phyloP scores from a whole-genome alignment of 2,113 vertebrate species.

The Donacobius atricapilla region DNA sequence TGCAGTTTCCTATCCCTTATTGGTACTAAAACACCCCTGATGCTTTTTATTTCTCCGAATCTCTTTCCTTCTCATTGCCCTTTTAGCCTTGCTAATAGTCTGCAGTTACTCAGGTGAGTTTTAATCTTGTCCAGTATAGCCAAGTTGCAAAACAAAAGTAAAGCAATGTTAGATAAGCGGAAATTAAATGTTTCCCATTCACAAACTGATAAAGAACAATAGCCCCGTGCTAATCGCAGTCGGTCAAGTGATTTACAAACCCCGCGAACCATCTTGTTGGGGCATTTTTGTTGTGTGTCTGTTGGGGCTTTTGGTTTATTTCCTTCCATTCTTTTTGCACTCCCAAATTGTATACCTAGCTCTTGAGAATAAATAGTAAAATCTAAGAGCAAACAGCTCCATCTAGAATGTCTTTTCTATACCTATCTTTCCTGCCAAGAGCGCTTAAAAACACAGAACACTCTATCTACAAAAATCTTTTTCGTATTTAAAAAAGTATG shows the following conservation, averaged over 20 bases:
- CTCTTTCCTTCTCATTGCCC: neutral
- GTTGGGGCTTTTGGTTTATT: neutral
- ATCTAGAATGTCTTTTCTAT: neutral
- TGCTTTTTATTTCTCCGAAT: neutral
- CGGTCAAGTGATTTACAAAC: neutral
- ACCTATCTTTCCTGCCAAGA: neutral
- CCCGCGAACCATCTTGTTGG: neutral
- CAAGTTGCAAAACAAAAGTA: neutral
- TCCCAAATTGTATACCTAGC: neutral
- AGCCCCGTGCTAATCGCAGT: neutral
- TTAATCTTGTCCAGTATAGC: neutral
- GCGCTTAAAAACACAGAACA: neutral
- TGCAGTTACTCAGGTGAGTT: neutral
- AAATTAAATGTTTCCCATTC: neutral
- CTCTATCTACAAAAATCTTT: neutral
- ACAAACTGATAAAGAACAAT: neutral
- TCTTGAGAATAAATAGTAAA: neutral
- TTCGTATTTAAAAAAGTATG: neutral
- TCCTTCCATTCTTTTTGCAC: neutral
- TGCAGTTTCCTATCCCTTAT: neutral
- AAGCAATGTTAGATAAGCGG: neutral
- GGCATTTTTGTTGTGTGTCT: neutral
- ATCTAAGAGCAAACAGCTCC: neutral
- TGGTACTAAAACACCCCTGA: neutral
- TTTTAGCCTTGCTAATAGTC: neutral